Conservation (phyloP, 2,797 vertebrate species). For the Apogon hyalosoma region DNA sequence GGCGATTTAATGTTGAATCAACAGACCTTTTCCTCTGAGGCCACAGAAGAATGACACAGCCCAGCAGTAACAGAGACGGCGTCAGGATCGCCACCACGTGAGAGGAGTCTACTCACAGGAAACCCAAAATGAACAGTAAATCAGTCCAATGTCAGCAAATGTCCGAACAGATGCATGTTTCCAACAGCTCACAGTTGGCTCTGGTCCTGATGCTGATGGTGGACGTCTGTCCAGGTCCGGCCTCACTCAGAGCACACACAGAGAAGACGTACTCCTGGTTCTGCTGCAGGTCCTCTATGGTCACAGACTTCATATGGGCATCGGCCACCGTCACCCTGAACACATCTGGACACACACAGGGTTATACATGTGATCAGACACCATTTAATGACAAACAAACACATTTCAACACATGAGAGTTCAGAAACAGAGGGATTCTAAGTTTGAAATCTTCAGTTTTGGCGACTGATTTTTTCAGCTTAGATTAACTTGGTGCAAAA, state of each 20-base stretch:
- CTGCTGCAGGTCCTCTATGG: constrained; percentile 70
- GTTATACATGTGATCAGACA: background rate
- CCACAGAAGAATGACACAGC: constrained; percentile 60
- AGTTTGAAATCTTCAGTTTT: too few relatives aligned
- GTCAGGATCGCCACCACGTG: constrained; percentile 47
- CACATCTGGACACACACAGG: constrained; percentile 30
- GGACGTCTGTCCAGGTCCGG: constrained; percentile 70
- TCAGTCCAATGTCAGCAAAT: background rate
- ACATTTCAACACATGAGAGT: too few relatives aligned
- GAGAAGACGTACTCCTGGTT: constrained; percentile 75
- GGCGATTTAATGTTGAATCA: background rate
- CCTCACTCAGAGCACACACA: constrained; percentile 80
- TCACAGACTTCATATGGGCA: constrained; percentile 76
- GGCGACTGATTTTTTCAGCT: too few relatives aligned
- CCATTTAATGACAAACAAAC: background rate
- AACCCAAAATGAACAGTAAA: background rate
- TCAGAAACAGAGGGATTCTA: too few relatives aligned
- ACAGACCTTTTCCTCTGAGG: constrained; percentile 65
- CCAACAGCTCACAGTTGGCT: constrained; percentile 59
- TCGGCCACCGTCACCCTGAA: constrained; percentile 73
- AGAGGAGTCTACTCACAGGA: constrained; percentile 43
- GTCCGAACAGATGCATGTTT: too few relatives aligned
- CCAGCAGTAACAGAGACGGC: constrained; percentile 60
- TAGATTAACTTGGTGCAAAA: too few relatives aligned
- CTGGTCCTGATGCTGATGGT: constrained; percentile 53